phyloP scores from a whole-genome alignment of 2,888 invertebrate genomes.

The Bombylius major region DNA sequence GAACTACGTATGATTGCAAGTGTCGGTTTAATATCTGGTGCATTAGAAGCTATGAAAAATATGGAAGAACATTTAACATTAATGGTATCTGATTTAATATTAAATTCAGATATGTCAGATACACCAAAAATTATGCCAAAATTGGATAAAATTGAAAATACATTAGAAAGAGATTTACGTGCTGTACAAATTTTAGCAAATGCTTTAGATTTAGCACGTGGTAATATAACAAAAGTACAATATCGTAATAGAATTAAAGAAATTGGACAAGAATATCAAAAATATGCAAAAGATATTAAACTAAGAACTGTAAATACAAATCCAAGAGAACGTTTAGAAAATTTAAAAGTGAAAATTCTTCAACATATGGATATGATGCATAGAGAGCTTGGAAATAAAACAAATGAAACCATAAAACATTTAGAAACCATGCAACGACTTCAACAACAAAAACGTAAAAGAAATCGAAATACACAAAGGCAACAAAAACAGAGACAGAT shows the following conservation, averaged over 20 bases:
- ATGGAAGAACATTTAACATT: conserved; percentile 28
- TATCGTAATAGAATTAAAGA: conserved; percentile 19
- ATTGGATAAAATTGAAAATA: conserved; percentile 26
- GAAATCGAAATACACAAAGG: neutral
- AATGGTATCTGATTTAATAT: conserved; percentile 24
- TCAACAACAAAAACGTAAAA: neutral
- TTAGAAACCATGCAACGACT: conserved; percentile 16
- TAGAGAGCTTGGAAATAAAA: conserved; percentile 22
- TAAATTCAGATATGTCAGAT: conserved; percentile 21
- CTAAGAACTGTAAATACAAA: conserved; percentile 8
- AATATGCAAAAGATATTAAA: neutral
- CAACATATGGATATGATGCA: conserved; percentile 26
- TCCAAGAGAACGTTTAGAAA: conserved; percentile 17
- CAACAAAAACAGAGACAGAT: too few relatives aligned
- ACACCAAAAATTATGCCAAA: conserved; percentile 19
- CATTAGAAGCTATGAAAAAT: conserved; percentile 25
- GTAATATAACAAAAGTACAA: conserved; percentile 19
- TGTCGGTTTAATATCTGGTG: conserved; percentile 30
- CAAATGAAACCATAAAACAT: conserved; percentile 24
- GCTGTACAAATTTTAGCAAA: conserved; percentile 27
- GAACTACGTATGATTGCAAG: conserved; percentile 27
- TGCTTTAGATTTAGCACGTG: conserved; percentile 27
- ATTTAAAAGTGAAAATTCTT: conserved; percentile 22
- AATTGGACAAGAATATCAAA: conserved; percentile 3
- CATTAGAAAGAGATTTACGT: conserved; percentile 25